A percentile compares a stretch with the other conserved stretches of the same genome.
phyloP scores from a whole-genome alignment of 1,140 invertebrate species.

The Antheraea pernyi region DNA sequence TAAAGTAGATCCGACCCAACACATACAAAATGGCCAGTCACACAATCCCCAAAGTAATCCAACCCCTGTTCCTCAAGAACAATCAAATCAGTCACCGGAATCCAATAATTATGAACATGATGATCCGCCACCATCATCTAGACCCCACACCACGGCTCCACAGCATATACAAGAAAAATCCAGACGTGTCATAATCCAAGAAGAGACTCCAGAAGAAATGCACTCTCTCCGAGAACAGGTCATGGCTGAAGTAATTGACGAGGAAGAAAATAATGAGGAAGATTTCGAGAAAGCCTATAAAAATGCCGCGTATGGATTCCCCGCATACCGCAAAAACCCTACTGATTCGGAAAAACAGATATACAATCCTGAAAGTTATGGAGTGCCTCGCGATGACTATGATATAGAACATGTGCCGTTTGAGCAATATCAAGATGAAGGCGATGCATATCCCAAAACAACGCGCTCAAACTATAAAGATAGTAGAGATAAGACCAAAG shows the following conservation, averaged over 20 bases:
- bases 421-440: conserved; percentile 52
- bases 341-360: conserved; percentile 58
- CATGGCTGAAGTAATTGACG: conserved; percentile 49
- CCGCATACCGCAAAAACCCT: conserved; percentile 45
- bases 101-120: conserved; percentile 12
- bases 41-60: conserved; percentile 19
- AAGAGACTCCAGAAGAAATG: conserved; percentile 55
- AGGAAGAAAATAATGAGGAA: conserved; percentile 67
- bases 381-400: conserved; percentile 44
- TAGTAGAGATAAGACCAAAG: conserved; percentile 55
- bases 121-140: conserved; percentile 16
- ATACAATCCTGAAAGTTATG: conserved; percentile 62
- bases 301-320: conserved; percentile 67
- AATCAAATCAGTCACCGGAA: conserved; percentile 3
- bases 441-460: conserved; percentile 55
- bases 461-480: conserved; percentile 59
- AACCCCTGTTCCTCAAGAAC: conserved; percentile 18
- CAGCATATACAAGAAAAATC: conserved; percentile 52
- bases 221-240: conserved; percentile 48
- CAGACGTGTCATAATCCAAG: conserved; percentile 52
- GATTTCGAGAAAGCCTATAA: conserved; percentile 73
- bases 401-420: conserved; percentile 53
- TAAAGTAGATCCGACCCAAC: conserved; percentile 46
- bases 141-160: conserved; percentile 26
- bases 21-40: conserved; percentile 27